These are phyloP conservation scores for Lepidurus couesii DNA, from an alignment of 1,140 invertebrate genomes.

Conservation along the genomic window DNA sequence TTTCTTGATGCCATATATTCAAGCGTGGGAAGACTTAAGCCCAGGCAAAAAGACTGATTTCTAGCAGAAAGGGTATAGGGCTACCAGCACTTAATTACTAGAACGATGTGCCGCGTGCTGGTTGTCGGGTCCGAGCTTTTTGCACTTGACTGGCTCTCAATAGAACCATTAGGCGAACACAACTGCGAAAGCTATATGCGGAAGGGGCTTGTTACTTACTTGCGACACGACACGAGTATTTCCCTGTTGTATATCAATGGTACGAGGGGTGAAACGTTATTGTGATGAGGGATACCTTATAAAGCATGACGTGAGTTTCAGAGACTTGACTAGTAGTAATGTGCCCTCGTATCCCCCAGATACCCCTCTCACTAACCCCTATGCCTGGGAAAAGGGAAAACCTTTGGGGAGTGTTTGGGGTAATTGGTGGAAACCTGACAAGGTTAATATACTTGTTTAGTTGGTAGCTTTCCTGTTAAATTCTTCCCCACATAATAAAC, in stretches of 20 bases:
- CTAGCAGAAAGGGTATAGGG: neutral
- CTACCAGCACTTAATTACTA: neutral
- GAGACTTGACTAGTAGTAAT: constrained; percentile 6
- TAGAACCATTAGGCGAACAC: constrained; percentile 16
- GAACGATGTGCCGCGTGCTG: neutral
- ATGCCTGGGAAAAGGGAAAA: constrained; percentile 21
- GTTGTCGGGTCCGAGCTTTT: constrained; percentile 11
- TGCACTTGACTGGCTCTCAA: neutral
- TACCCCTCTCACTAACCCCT: neutral
- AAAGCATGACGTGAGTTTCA: neutral
- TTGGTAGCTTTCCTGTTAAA: neutral
- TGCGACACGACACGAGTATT: neutral
- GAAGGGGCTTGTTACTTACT: neutral
- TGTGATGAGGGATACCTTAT: constrained; percentile 5
- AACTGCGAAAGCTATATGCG: neutral
- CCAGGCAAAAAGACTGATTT: neutral
- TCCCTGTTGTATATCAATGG: neutral
- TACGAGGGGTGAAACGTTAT: neutral
- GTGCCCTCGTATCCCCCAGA: neutral
- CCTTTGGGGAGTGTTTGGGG: constrained; percentile 12
- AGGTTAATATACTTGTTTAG: constrained; percentile 20
- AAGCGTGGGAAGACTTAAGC: neutral
- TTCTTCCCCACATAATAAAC: neutral
- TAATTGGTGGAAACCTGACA: constrained; percentile 19
- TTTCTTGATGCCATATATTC: too few relatives aligned